Evolutionary conservation across 2,888 invertebrate species (phyloP), one percentile per base, ranked within the genome.

Genomic region (Tachystola acroxantha): DNA sequence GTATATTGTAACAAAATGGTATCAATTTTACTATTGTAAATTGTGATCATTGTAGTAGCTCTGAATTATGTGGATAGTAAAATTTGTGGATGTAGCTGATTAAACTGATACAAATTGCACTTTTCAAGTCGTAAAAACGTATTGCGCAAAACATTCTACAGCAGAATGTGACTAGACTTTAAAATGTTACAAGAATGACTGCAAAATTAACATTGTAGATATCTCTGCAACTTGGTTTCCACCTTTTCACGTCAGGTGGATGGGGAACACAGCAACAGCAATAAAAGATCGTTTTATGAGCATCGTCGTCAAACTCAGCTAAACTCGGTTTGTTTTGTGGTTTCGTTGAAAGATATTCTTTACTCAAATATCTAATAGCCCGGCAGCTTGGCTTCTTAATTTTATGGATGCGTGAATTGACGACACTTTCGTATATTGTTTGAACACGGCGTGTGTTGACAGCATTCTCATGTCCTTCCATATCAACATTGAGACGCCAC

Each of bases 221-320:
- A 57, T 54, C 47, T 40, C 40, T 36, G 47, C 48, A 52, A 48
- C 51, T 47, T 39, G 42, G 39, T 46, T 46, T 43, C 44, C 39
- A 45, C 53, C 19, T 27, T 27, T 57, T 47, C 50, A 50, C 42
- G 44, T 51, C 61, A 65, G 61, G 63, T 64, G 61, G 53, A 48
- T 56, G 46, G 22, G 19, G 7, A 16, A 16, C 16, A 16, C n/a
- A 24, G 53, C 44, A 50, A 53, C 43, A 48, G 58, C 53, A 73
- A 67, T 79, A 74, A 80, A 79, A 71, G 63, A 64, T 51, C 53
- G 64, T 70, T 81, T 81, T 80, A 81, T 64, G 64, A 58, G 55
- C 58, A 59, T 70, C 68, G 48, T 51, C 59, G 68, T 77, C 70
- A 75, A 77, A 77, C 62, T 57, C 37, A 65, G 66, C 66, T 61